A percentile compares a stretch with the other conserved stretches of the same genome.
These are phyloP conservation scores for Nemotelus pantherinus DNA, from an alignment of 2,888 invertebrate genomes.

Conservation along the genomic window DNA sequence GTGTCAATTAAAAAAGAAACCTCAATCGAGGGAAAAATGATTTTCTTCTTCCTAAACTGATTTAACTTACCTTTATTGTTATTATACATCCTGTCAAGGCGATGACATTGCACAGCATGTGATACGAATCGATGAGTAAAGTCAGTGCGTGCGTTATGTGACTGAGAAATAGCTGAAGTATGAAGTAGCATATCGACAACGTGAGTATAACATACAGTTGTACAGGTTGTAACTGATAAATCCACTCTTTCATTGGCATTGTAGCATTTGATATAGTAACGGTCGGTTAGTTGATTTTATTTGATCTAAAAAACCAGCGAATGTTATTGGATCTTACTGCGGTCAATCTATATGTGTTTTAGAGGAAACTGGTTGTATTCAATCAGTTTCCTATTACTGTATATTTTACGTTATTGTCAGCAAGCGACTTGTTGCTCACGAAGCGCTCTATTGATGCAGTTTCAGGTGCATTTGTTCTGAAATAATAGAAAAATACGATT, in stretches of 20 bases:
- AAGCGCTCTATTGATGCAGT: too few species aligned
- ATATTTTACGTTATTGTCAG: too few species aligned
- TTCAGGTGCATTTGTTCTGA: too few species aligned
- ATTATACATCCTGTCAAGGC: constrained; percentile 83
- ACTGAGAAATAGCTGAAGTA: constrained; percentile 84
- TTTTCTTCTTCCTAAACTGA: not conserved
- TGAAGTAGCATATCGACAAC: constrained; percentile 79
- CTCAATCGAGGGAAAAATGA: too few species aligned
- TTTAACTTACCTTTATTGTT: constrained; percentile 76
- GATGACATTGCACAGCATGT: constrained; percentile 92
- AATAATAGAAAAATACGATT: too few species aligned
- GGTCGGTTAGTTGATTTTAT: not conserved
- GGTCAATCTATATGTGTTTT: too few species aligned
- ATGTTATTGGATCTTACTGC: too few species aligned
- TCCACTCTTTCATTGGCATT: constrained; percentile 84
- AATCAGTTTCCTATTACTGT: too few species aligned
- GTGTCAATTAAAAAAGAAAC: too few species aligned
- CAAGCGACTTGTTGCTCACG: too few species aligned
- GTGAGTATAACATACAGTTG: constrained; percentile 78
- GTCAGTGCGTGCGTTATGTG: constrained; percentile 92
- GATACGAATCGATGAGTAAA: constrained; percentile 90
- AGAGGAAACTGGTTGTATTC: too few species aligned
- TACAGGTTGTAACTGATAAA: constrained; percentile 77
- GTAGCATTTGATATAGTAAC: constrained; percentile 4
- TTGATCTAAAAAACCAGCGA: too few species aligned